phyloP scores from a whole-genome alignment of 2,888 invertebrate genomes.

The Chymomyza procnemis region DNA sequence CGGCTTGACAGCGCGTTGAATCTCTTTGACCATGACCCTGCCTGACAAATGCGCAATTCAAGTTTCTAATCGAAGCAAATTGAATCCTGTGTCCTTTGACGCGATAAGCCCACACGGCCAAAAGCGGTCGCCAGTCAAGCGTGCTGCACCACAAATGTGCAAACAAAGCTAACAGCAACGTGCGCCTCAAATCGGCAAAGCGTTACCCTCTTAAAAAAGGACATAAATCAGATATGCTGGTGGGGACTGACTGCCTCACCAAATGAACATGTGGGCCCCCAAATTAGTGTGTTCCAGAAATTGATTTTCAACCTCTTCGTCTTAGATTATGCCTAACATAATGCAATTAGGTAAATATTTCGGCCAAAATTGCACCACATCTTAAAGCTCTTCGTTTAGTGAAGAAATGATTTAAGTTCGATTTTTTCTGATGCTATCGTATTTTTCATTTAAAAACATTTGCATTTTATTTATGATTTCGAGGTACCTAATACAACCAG shows the following conservation, averaged over 20 bases:
- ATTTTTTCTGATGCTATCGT: too few species aligned
- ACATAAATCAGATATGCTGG: background rate
- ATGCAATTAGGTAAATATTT: too few species aligned
- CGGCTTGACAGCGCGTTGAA: slow-evolving; percentile 45
- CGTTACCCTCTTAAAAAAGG: background rate
- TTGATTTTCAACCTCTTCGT: background rate
- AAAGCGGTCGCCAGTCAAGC: background rate
- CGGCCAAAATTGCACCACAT: too few species aligned
- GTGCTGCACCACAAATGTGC: slow-evolving; percentile 11
- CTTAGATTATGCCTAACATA: too few species aligned
- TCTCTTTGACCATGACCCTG: background rate
- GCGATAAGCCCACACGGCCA: slow-evolving; percentile 36
- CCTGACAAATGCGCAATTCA: slow-evolving; percentile 42
- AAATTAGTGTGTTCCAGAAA: background rate
- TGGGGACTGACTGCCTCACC: background rate
- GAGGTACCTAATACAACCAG: too few species aligned
- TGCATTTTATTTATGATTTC: too few species aligned
- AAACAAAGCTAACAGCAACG: slow-evolving; percentile 40
- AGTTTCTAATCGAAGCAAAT: slow-evolving; percentile 72
- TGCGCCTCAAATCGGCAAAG: background rate
- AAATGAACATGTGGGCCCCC: background rate
- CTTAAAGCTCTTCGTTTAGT: too few species aligned
- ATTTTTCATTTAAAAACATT: too few species aligned
- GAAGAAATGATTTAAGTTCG: too few species aligned
- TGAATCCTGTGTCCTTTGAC: slow-evolving; percentile 67